These are phyloP conservation scores for Troilus luridus DNA, from an alignment of 2,888 invertebrate genomes.

Conservation along the genomic window DNA sequence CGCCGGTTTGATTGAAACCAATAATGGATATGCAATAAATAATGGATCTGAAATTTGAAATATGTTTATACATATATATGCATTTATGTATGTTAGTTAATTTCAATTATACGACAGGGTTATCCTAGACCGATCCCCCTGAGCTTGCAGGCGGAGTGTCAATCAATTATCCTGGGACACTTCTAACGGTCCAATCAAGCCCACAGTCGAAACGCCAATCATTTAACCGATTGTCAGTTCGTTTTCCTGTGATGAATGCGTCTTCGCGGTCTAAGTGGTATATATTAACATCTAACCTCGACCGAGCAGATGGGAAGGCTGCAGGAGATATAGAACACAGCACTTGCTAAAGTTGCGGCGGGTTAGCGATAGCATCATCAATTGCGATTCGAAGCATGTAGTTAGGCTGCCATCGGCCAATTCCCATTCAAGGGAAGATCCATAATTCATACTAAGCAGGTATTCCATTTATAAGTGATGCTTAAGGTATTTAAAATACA, in stretches of 20 bases:
- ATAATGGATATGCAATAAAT: too few relatives aligned
- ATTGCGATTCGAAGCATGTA: background rate
- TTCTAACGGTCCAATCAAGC: slow-evolving; percentile 10
- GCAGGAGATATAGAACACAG: background rate
- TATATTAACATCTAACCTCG: background rate
- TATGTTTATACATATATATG: background rate
- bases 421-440: background rate
- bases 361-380: background rate
- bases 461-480: background rate
- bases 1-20: too few relatives aligned
- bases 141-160: background rate
- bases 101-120: background rate
- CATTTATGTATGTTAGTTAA: background rate
- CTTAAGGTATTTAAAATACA: too few relatives aligned
- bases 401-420: background rate
- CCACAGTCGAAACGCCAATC: background rate
- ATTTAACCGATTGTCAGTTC: background rate
- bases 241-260: slow-evolving; percentile 1
- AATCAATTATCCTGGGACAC: background rate
- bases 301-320: background rate
- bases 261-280: background rate
- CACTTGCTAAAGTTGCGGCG: background rate
- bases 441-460: background rate
- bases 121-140: background rate
- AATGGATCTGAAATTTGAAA: too few relatives aligned